A percentile compares a stretch with the other conserved stretches of the same genome.
phyloP scores from a whole-genome alignment of 2,888 invertebrate species.

The Andrena fulva region DNA sequence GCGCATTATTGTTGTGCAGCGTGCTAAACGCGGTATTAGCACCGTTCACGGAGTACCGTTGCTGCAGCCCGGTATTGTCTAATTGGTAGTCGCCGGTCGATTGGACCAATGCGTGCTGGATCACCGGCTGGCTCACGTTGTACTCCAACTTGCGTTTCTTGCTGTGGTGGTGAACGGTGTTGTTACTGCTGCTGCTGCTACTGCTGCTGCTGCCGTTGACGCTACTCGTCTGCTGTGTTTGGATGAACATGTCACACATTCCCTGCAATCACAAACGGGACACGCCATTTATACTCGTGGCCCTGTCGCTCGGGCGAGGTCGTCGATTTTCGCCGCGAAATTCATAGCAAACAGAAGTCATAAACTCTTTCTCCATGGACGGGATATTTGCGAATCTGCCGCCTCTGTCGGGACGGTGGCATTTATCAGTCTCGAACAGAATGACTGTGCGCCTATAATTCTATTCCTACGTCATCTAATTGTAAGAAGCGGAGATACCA shows the following conservation, averaged over 20 bases:
- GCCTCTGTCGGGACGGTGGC: neutral
- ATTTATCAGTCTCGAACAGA: neutral
- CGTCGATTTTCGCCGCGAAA: neutral
- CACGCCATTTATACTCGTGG: neutral
- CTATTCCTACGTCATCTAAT: neutral
- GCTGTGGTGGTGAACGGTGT: slow-evolving; percentile 83
- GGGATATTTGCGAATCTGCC: too few species aligned
- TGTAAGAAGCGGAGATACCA: neutral
- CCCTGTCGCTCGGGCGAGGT: neutral
- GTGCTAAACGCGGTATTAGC: slow-evolving; percentile 81
- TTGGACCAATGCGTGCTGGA: slow-evolving; percentile 84
- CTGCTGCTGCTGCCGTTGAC: slow-evolving; percentile 85
- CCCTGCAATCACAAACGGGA: slow-evolving; percentile 86
- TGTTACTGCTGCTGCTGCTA: slow-evolving; percentile 82
- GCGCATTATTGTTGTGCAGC: slow-evolving; percentile 84
- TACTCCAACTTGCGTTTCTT: slow-evolving; percentile 86
- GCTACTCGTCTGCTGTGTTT: slow-evolving; percentile 88
- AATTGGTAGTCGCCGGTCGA: slow-evolving; percentile 84
- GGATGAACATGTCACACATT: slow-evolving; percentile 95
- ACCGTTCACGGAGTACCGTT: slow-evolving; percentile 82
- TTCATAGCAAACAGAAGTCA: too few species aligned
- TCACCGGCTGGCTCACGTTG: slow-evolving; percentile 83
- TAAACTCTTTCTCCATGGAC: too few species aligned
- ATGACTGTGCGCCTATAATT: neutral
- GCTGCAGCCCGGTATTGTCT: slow-evolving; percentile 83